Conservation (phyloP, 2,888 invertebrate genomes). For the Helicoverpa assulta region DNA sequence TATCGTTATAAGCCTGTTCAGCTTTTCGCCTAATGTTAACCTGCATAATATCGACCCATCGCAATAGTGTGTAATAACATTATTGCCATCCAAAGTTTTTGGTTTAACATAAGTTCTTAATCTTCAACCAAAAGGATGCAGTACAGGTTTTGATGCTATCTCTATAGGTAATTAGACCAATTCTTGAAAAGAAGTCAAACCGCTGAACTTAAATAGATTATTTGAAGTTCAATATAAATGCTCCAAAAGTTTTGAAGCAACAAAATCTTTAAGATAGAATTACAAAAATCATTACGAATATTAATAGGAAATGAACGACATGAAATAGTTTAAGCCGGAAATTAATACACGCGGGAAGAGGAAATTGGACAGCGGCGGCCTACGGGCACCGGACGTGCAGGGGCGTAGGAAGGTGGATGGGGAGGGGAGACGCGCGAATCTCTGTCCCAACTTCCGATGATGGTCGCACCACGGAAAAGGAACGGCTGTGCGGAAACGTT, state of each 20-base stretch:
- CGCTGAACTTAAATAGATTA: background rate
- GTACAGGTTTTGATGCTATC: too few relatives aligned
- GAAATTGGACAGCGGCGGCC: slow-evolving; percentile 87
- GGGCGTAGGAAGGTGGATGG: slow-evolving; percentile 69
- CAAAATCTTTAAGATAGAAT: slow-evolving; percentile 36
- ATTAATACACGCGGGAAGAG: slow-evolving; percentile 88
- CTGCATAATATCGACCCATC: too few relatives aligned
- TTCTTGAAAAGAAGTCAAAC: background rate
- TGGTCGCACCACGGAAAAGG: slow-evolving; percentile 77
- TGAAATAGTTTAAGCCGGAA: slow-evolving; percentile 85
- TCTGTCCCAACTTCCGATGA: slow-evolving; percentile 82
- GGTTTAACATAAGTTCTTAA: too few relatives aligned
- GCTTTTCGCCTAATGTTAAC: too few relatives aligned
- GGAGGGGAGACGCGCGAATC: slow-evolving; percentile 74
- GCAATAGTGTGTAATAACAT: too few relatives aligned
- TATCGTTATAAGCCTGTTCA: too few relatives aligned
- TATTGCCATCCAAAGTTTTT: too few relatives aligned
- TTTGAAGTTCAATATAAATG: background rate
- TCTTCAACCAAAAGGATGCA: too few relatives aligned
- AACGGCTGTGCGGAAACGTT: slow-evolving; percentile 66
- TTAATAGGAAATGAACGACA: slow-evolving; percentile 83
- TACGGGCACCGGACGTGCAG: slow-evolving; percentile 81
- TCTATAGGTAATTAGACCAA: too few relatives aligned
- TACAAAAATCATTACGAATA: slow-evolving; percentile 65
- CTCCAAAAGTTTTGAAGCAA: background rate